phyloP scores from a whole-genome alignment of 2,113 vertebrate genomes.

The Caranx melampygus region DNA sequence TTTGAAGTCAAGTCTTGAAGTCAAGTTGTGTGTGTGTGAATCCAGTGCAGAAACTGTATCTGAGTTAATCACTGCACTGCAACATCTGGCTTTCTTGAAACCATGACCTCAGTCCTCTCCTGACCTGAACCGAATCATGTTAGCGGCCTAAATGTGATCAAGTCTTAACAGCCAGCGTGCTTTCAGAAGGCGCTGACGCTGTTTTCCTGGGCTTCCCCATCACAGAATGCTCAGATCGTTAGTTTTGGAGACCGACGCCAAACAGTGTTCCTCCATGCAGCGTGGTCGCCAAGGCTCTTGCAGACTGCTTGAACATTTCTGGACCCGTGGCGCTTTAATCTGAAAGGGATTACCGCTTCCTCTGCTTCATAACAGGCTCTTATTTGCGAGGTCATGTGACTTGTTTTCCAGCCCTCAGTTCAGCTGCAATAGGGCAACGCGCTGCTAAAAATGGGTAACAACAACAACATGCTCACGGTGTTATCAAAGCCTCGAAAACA shows the following conservation, averaged over 20 bases:
- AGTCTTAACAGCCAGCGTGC: too few relatives aligned
- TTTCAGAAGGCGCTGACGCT: too few relatives aligned
- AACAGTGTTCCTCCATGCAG: too few relatives aligned
- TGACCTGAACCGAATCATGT: too few relatives aligned
- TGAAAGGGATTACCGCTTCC: not conserved
- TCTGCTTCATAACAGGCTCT: not conserved
- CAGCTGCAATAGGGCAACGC: not conserved
- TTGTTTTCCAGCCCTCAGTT: not conserved
- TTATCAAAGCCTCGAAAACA: slow-evolving; percentile 34
- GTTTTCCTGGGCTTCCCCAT: too few relatives aligned
- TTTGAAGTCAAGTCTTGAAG: slow-evolving; percentile 15
- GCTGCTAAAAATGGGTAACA: slow-evolving; percentile 6
- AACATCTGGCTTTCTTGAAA: not conserved
- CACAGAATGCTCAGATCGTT: too few relatives aligned
- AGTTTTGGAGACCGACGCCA: too few relatives aligned
- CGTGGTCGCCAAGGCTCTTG: too few relatives aligned
- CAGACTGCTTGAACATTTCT: not conserved
- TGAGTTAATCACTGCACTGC: not conserved
- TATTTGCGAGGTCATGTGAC: not conserved
- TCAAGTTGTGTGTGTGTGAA: not conserved
- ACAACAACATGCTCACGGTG: slow-evolving; percentile 19
- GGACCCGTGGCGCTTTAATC: not conserved
- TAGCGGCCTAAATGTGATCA: too few relatives aligned
- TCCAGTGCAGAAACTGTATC: too few relatives aligned
- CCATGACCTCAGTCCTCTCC: too few relatives aligned